Percentiles rank a stretch among this genome's conserved stretches.
phyloP scores from a whole-genome alignment of 2,113 vertebrate species.

The Beaufortia kweichowensis region DNA sequence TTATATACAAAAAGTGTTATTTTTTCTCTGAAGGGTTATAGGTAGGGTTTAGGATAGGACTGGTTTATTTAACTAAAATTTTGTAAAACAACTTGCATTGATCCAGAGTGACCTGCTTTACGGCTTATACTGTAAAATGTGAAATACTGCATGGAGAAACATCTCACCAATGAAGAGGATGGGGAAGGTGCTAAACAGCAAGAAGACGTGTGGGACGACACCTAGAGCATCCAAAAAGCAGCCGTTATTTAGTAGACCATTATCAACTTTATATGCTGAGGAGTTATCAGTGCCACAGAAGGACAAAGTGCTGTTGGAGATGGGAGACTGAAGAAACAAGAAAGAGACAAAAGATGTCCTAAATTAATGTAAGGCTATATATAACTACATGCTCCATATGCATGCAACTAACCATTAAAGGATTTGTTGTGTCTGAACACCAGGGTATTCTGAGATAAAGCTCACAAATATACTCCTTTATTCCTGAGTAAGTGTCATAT shows the following conservation, averaged over 20 bases:
- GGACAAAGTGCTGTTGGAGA: conserved; percentile 55
- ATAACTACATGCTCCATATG: too few species aligned
- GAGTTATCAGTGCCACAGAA: conserved; percentile 95
- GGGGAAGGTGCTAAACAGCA: conserved; percentile 98
- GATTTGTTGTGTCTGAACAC: background rate
- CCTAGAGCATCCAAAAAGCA: conserved; percentile 97
- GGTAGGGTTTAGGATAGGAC: too few species aligned
- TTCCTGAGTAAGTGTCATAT: background rate
- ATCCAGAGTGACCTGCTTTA: too few species aligned
- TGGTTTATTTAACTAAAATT: too few species aligned
- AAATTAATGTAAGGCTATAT: background rate
- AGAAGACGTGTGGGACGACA: conserved; percentile 93
- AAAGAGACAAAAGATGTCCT: background rate
- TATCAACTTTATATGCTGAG: conserved; percentile 89
- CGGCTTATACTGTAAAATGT: too few species aligned
- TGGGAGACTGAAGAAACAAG: conserved; percentile 45
- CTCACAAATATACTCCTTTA: background rate
- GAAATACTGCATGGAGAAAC: conserved; percentile 25
- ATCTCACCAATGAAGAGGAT: conserved; percentile 97
- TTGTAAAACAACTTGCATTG: too few species aligned
- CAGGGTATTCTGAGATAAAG: conserved; percentile 1
- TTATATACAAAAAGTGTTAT: too few species aligned
- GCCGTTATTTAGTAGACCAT: conserved; percentile 93
- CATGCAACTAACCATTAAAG: background rate
- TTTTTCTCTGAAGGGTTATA: too few species aligned